These are phyloP conservation scores for Saturnia pavonia DNA, from an alignment of 2,888 invertebrate species.

Conservation along the genomic window DNA sequence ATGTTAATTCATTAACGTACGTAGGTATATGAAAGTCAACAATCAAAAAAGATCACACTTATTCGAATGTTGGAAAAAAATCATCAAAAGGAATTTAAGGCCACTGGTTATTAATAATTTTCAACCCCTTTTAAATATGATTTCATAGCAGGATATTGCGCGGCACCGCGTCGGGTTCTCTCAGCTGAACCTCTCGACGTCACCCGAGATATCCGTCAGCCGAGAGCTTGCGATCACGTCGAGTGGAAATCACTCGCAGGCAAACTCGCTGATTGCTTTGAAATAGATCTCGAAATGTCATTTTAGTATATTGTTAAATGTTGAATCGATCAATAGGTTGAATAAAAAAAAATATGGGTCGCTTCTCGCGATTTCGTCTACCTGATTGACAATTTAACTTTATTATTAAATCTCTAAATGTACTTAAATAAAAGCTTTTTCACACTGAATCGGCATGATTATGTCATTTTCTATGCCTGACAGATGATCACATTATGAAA, in stretches of 20 bases:
- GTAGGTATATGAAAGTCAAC: too few species aligned
- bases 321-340: neutral
- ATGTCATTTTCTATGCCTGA: too few species aligned
- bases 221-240: conserved; percentile 2
- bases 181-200: conserved; percentile 21
- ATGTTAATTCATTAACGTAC: too few species aligned
- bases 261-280: neutral
- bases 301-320: neutral
- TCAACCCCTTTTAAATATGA: conserved; percentile 1
- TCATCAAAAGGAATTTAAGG: neutral
- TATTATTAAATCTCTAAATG: too few species aligned
- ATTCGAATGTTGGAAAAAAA: neutral
- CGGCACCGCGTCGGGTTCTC: too few species aligned
- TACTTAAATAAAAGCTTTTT: too few species aligned
- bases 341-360: neutral
- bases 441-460: too few species aligned
- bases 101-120: neutral
- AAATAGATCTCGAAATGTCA: conserved; percentile 5
- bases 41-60: too few species aligned
- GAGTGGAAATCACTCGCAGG: conserved; percentile 7
- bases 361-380: neutral
- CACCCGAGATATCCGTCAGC: conserved; percentile 16
- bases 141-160: neutral
- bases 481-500: too few species aligned
- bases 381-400: neutral